These are phyloP conservation scores for Protaetia brevitarsis DNA, from an alignment of 1,140 invertebrate species.

Conservation along the genomic window DNA sequence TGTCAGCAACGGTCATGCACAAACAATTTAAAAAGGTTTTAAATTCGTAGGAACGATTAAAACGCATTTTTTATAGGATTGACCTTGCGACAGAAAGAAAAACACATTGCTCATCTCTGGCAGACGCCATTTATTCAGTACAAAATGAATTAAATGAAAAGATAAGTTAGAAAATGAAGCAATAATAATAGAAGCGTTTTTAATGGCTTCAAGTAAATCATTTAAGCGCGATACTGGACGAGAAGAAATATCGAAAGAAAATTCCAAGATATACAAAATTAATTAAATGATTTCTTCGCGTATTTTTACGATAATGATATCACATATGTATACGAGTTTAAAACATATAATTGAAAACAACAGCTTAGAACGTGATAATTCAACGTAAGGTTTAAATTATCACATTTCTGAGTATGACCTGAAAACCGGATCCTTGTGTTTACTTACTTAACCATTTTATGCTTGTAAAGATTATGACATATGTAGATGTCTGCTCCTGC, in stretches of 20 bases:
- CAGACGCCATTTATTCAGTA: background rate
- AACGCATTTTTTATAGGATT: background rate
- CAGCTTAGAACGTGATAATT: background rate
- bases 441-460: constrained; percentile 2
- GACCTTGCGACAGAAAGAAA: background rate
- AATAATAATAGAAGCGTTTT: no score
- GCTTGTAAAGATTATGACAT: background rate
- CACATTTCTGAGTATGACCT: background rate
- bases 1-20: constrained; percentile 6
- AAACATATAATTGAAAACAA: no score
- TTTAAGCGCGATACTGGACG: no score
- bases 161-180: background rate
- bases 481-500: background rate
- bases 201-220: no score
- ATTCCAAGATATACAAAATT: no score
- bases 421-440: background rate
- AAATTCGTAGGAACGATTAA: background rate
- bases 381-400: background rate
- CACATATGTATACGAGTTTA: no score
- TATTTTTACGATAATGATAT: no score
- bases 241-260: no score
- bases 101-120: constrained; percentile 3
- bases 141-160: background rate
- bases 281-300: no score
- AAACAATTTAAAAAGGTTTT: background rate